Evolutionary conservation across 2,113 vertebrate species (phyloP), one percentile per base, ranked within the genome.

Genomic region (Scophthalmus maximus): DNA sequence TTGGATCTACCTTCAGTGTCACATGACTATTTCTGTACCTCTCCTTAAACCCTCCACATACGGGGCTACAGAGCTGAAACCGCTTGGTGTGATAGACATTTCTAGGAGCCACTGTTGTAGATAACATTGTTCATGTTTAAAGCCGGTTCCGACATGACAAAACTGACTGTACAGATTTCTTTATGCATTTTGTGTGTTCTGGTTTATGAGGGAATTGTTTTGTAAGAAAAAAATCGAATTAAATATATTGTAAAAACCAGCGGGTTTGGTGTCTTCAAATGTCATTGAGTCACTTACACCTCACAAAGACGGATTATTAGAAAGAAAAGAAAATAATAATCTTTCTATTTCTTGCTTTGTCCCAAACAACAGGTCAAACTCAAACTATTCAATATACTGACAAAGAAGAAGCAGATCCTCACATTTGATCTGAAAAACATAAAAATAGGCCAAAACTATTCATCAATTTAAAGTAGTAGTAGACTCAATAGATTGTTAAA

Each of bases 131-230:
- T 92, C 91, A 87, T 91, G 91, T 92, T 91, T 90, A 92, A 91
- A 90, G 90, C 90, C 87, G 75, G 76, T 91, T 87, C 86, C 53
- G 76, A 92, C 87, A 79, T 89, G 86, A 88, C 82, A 42, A 81
- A 88, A 84, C 85, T 84, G 82, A 91, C 87, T 92, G 91, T 91
- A 92, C 88, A 92, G 91, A 93, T 92, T 93, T 90, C 84, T 89
- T 91, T 91, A 92, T 89, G 88, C 90, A 91, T 93, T 93, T 91
- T 92, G 85, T 93, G 91, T 93, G 89, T 93, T 90, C 87, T 91
- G 89, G 89, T 93, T 91, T 93, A 93, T 86, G 86, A 89, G 84
- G 84, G 81, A 92, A 88, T 88, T 91, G 88, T 91, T 92, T 92
- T 92, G 86, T 92, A 93, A 92, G 83, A 91, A 93, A 92, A 89